Conservation (phyloP, 2,113 vertebrate genomes). For the Hemiprocne comata region DNA sequence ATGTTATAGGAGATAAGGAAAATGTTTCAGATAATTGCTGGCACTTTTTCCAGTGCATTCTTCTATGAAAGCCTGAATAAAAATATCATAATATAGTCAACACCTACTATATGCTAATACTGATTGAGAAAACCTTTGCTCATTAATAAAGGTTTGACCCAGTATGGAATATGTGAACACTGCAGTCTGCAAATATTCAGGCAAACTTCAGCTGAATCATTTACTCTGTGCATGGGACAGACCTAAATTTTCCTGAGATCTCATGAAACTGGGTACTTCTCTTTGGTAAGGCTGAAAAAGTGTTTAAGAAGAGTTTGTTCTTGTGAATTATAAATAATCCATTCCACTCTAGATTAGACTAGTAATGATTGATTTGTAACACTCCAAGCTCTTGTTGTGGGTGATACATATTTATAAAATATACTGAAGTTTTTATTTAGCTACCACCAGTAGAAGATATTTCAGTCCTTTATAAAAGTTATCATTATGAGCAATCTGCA, state of each 20-base stretch:
- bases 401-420: background rate
- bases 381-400: background rate
- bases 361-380: background rate
- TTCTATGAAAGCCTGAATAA: background rate
- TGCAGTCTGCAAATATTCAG: background rate
- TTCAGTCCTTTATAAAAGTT: background rate
- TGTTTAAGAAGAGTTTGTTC: background rate
- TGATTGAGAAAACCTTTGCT: background rate
- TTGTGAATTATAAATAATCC: background rate
- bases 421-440: background rate
- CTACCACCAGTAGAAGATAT: background rate
- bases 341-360: background rate
- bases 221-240: background rate
- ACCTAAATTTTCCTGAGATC: background rate
- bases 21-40: background rate
- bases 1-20: background rate
- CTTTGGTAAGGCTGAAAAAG: background rate
- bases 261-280: background rate
- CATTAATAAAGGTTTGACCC: background rate
- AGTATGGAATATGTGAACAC: background rate
- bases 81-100: background rate
- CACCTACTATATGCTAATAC: background rate
- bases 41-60: background rate
- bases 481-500: background rate
- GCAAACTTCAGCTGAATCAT: background rate